These are phyloP conservation scores for Onychorhynchus coronatus DNA, from an alignment of 2,113 vertebrate genomes.

Conservation along the genomic window DNA sequence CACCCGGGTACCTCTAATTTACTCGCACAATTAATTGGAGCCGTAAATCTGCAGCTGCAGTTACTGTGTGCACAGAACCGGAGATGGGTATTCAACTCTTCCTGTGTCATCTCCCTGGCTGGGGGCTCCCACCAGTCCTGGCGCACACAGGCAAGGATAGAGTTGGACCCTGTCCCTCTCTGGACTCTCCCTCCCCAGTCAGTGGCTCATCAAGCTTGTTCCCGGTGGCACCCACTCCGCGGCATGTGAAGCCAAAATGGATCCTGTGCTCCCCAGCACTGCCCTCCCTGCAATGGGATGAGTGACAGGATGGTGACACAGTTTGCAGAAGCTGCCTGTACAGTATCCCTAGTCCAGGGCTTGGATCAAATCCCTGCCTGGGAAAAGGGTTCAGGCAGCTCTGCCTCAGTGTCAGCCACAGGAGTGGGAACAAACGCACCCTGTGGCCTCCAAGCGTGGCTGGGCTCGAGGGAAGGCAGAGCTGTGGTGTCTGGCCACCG, in stretches of 20 bases:
- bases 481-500: background rate
- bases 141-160: fast-evolving
- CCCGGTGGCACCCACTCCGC: fast-evolving
- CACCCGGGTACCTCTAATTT: background rate
- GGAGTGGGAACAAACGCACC: background rate
- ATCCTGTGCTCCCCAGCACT: background rate
- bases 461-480: background rate
- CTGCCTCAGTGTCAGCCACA: fast-evolving
- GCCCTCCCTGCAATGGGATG: background rate
- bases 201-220: fast-evolving
- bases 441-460: background rate
- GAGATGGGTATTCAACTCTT: background rate
- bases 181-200: fast-evolving
- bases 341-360: background rate
- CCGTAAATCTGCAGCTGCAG: background rate
- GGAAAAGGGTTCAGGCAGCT: background rate
- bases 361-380: background rate
- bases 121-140: background rate
- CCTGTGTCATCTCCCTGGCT: background rate
- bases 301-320: background rate
- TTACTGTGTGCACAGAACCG: background rate
- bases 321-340: background rate
- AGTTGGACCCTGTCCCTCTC: background rate
- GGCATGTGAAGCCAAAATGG: background rate
- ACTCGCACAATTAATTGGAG: background rate